Percentiles rank a stretch among this genome's conserved stretches.
Evolutionary conservation across 2,797 vertebrate species (phyloP).

Genomic region (Melanotaenia trifasciata): DNA sequence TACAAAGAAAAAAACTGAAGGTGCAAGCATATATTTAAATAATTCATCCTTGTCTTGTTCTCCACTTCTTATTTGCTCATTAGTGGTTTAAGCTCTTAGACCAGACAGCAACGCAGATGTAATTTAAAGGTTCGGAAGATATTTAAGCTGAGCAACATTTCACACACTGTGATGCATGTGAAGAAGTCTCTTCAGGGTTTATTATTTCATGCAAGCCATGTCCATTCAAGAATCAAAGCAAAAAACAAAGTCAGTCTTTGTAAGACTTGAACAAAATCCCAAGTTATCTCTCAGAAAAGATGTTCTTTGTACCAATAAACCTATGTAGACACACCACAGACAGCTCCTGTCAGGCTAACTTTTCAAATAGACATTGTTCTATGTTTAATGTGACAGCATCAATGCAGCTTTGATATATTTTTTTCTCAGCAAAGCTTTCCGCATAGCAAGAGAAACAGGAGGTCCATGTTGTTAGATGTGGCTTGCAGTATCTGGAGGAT

Average conservation of each 20-base stretch:
- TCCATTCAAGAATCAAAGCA: slow-evolving; percentile 17
- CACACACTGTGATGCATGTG: not conserved
- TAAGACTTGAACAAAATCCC: slow-evolving; percentile 2
- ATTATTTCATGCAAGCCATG: slow-evolving; percentile 10
- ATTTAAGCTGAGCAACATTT: slow-evolving; percentile 8
- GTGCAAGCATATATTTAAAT: not conserved
- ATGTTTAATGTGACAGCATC: slow-evolving; percentile 49
- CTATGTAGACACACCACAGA: slow-evolving; percentile 11
- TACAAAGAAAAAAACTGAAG: slow-evolving; percentile 1
- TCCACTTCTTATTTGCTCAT: slow-evolving; percentile 16
- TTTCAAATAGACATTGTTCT: slow-evolving; percentile 27
- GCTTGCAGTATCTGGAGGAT: not conserved
- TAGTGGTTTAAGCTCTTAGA: slow-evolving; percentile 9
- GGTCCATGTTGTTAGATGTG: not conserved
- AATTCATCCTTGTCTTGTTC: slow-evolving; percentile 1
- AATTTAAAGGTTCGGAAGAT: slow-evolving; percentile 15
- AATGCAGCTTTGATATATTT: slow-evolving; percentile 41
- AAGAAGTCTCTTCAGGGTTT: slow-evolving; percentile 9
- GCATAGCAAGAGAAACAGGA: not conserved
- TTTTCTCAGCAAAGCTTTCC: slow-evolving; percentile 44
- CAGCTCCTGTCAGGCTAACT: slow-evolving; percentile 36
- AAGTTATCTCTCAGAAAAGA: not conserved
- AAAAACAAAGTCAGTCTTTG: not conserved
- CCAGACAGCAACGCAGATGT: slow-evolving; percentile 12
- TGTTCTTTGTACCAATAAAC: slow-evolving; percentile 24